phyloP scores from a whole-genome alignment of 1,140 invertebrate genomes.

The Aporrectodea caliginosa region DNA sequence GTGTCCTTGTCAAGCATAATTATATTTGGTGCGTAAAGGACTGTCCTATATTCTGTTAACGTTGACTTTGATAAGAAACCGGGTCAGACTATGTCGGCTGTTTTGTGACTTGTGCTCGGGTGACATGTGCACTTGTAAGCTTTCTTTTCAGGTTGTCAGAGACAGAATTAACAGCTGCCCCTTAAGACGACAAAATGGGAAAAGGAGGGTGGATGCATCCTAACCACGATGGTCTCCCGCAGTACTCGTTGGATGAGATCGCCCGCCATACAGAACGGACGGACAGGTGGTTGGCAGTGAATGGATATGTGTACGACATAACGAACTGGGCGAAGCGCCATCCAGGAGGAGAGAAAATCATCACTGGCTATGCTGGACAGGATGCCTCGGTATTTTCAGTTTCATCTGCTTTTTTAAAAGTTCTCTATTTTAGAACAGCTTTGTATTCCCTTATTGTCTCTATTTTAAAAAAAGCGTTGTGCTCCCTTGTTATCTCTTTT shows the following conservation, averaged over 20 bases:
- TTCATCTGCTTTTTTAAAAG: too few relatives aligned
- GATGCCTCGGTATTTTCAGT: constrained; percentile 51
- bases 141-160: too few relatives aligned
- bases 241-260: constrained; percentile 45
- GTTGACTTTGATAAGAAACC: too few relatives aligned
- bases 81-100: too few relatives aligned
- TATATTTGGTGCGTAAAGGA: too few relatives aligned
- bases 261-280: constrained; percentile 39
- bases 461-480: constrained; percentile 5
- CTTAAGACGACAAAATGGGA: constrained; percentile 22
- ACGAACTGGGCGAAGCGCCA: constrained; percentile 50
- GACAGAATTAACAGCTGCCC: too few relatives aligned
- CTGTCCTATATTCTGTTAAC: too few relatives aligned
- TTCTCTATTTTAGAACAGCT: too few relatives aligned
- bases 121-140: too few relatives aligned
- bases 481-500: not conserved
- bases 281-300: constrained; percentile 51
- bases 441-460: not conserved
- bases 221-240: constrained; percentile 2
- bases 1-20: too few relatives aligned
- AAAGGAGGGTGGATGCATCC: constrained; percentile 14
- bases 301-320: constrained; percentile 51
- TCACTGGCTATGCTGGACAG: constrained; percentile 51
- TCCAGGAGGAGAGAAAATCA: constrained; percentile 50
- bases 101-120: too few relatives aligned